These are phyloP conservation scores for Heterotilapia buettikoferi DNA, from an alignment of 2,113 vertebrate species.

Conservation along the genomic window DNA sequence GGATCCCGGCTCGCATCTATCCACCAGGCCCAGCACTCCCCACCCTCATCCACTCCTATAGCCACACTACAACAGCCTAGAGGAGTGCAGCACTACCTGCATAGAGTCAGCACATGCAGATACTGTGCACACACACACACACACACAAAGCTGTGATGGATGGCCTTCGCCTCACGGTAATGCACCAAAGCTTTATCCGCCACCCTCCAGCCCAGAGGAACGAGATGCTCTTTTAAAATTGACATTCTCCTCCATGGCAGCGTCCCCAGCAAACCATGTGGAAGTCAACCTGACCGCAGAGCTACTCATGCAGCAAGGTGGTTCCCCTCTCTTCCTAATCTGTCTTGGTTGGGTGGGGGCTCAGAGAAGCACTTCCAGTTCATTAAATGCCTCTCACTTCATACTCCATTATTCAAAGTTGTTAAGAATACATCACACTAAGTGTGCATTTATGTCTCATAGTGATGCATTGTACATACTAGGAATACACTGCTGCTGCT, in stretches of 20 bases:
- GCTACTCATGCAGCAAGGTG: slow-evolving; percentile 32
- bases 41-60: background rate
- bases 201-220: slow-evolving; percentile 25
- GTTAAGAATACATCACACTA: background rate
- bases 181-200: slow-evolving; percentile 41
- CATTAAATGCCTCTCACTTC: slow-evolving; percentile 39
- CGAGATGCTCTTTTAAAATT: slow-evolving; percentile 47
- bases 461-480: background rate
- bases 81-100: slow-evolving; percentile 23
- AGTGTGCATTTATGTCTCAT: background rate
- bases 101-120: slow-evolving; percentile 15
- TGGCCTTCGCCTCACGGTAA: slow-evolving; percentile 24
- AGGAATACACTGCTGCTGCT: background rate
- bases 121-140: background rate
- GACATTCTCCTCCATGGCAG: slow-evolving; percentile 4
- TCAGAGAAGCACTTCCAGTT: slow-evolving; percentile 17
- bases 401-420: slow-evolving; percentile 23
- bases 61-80: background rate
- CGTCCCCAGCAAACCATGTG: background rate
- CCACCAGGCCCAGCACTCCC: background rate
- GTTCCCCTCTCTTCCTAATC: slow-evolving; percentile 4
- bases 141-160: slow-evolving; percentile 29
- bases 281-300: background rate
- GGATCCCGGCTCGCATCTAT: background rate
- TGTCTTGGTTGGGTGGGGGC: background rate